Base-by-base conservation (phyloP, 2,888 invertebrate genomes). In the Hyppa rectilinea region DNA sequence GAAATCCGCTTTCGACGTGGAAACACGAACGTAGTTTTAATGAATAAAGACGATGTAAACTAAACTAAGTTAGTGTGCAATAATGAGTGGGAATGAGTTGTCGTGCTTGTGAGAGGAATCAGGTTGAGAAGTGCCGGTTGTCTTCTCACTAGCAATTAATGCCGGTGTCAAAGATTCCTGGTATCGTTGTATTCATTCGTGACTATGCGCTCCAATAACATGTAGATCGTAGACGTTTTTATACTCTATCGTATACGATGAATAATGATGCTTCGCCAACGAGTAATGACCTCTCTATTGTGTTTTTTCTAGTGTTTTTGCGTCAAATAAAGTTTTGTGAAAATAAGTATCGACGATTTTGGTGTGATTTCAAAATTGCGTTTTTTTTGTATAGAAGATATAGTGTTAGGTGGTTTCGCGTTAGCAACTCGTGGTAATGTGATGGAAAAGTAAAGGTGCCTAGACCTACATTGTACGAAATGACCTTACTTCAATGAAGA, bases 171-270 rank as follows among this genome's bases (percentile, higher is more conserved):
- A 83, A 80, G 87, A 88, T 90, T 90, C 88, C 87, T 85, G 84
- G 89, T 88, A 91, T 88, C 85, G 86, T 86, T 82, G 80, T 87
- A 81, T 84, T 83, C 89, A 85, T 93, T 93, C 94, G 94, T 93
- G 94, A 92, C 90, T 94, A 92, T 89, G 87, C 93, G 95, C 94
- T 94, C 94, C 91, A 88, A 92, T 94, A 92, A 89, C 78, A 87
- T 78, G 78, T 78, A 83, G 78, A 67, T 38, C 77, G 78, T 78
- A 83, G 78, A 67, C 43, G 67, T 80, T 85, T 80, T 80, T 82
- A 67, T 67, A 68, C 56, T 62, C 60, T 61, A 71, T 73, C 60
- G 76, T 83, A 52, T 76, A 59, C 76, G 67, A 70, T 76, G 69
- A 72, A 68, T 75, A 68, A 76, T 72, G 75, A 73, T 77, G 65